Evolutionary conservation across 2,888 invertebrate species (phyloP), one percentile per base, ranked within the genome.

Genomic region (Drosophila atripex): DNA sequence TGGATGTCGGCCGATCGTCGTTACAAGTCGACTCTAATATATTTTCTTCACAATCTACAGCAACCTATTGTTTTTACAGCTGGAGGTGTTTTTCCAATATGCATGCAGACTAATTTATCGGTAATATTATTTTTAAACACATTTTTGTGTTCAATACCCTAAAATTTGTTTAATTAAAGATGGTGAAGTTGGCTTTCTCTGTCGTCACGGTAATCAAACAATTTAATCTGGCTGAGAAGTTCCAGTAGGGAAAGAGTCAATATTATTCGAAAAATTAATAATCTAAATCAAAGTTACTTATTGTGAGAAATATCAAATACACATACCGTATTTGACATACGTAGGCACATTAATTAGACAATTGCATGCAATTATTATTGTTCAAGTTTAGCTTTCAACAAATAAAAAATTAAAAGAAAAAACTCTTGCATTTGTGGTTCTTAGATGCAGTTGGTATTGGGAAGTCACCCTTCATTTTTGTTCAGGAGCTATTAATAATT

Each of bases 131-230:
- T 45, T 0, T 9, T 4, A 2, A 3, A 11, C 21, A 1, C 6
- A 7, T 35, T 18, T 4, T 28, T 11, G 0, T 12, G n/a, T n/a
- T n/a, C 6, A 1, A n/a, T 6, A n/a, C n/a, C 5, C 2, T 6
- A 12, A n/a, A n/a, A 0, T 21, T 14, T 12, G 3, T 2, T 18
- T 11, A 32, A 1, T 35, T 14, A 0, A 0, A 80, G 85, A 76
- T 82, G 12, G 76, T 85, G 0, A 86, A 84, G 11, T 43, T 84
- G 38, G 78, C 87, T 0, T 86, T 80, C 41, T 70, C 86, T 0
- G 80, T 80, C 6, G 58, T 80, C 5, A 80, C 80, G 0, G 49
- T 86, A 1, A 73, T 77, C 0, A 58, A 68, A 39, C 80, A 86
- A 41, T 54, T 80, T 16, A 80, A 80, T 21, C 58, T 80, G 49